phyloP scores from a whole-genome alignment of 2,888 invertebrate species.

The Apeira syringaria region DNA sequence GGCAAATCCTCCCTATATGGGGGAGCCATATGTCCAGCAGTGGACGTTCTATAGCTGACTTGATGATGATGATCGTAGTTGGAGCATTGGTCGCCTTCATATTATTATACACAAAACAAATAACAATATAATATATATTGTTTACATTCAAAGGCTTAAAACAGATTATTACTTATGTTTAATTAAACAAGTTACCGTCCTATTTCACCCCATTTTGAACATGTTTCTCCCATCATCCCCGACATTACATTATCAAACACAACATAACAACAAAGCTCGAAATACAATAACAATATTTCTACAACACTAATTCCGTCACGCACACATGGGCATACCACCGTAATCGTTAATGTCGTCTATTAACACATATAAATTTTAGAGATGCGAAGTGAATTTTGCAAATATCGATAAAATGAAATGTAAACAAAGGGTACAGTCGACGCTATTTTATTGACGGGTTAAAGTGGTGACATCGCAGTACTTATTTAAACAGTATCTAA shows the following conservation, averaged over 20 bases:
- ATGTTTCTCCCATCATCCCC: constrained; percentile 21
- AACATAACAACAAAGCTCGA: constrained; percentile 47
- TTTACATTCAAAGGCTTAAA: too few relatives aligned
- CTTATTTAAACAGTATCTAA: background rate
- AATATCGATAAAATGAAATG: constrained; percentile 65
- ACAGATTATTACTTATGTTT: constrained; percentile 1
- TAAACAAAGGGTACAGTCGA: constrained; percentile 47
- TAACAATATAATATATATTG: too few relatives aligned
- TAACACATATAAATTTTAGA: constrained; percentile 64
- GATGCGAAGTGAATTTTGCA: constrained; percentile 59
- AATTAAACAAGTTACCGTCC: constrained; percentile 14
- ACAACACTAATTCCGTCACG: constrained; percentile 51
- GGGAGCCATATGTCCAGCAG: too few relatives aligned
- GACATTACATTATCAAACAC: constrained; percentile 33
- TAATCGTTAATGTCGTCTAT: constrained; percentile 62
- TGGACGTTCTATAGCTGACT: too few relatives aligned
- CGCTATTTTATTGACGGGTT: constrained; percentile 47
- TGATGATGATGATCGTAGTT: too few relatives aligned
- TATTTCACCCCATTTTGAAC: constrained; percentile 9
- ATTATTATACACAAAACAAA: too few relatives aligned
- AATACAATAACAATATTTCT: constrained; percentile 47
- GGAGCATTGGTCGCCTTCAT: too few relatives aligned
- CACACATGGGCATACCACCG: constrained; percentile 35
- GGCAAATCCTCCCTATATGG: too few relatives aligned
- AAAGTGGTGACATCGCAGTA: constrained; percentile 35